Conservation (phyloP, 1,140 invertebrate genomes). For the Drosophila navojoa region DNA sequence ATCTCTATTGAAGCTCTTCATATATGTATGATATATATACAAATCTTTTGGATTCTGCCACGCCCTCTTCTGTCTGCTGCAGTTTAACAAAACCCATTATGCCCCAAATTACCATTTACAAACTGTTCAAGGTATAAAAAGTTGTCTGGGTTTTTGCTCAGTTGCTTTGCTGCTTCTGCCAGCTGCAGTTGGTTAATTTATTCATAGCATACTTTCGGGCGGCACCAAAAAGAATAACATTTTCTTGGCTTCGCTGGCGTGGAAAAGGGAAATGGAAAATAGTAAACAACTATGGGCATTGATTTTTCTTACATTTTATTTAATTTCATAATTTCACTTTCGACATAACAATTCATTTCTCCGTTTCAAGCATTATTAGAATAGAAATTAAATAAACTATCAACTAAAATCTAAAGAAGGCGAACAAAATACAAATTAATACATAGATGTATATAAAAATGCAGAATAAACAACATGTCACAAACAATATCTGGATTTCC, state of each 20-base stretch:
- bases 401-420: constrained; percentile 68
- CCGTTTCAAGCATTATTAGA: constrained; percentile 76
- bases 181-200: background rate
- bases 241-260: background rate
- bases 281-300: background rate
- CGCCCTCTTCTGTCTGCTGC: too few relatives aligned
- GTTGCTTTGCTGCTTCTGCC: background rate
- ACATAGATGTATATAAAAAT: constrained; percentile 68
- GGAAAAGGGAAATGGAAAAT: background rate
- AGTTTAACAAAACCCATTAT: too few relatives aligned
- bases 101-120: too few relatives aligned
- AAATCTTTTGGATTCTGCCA: too few relatives aligned
- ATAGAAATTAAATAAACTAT: constrained; percentile 81
- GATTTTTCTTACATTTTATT: constrained; percentile 77
- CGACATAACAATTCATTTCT: constrained; percentile 81
- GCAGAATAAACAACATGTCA: constrained; percentile 83
- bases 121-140: too few relatives aligned
- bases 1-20: too few relatives aligned
- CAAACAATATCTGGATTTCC: constrained; percentile 54
- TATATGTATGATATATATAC: too few relatives aligned
- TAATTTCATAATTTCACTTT: constrained; percentile 76
- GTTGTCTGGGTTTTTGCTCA: background rate
- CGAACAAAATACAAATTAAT: constrained; percentile 73
- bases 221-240: background rate
- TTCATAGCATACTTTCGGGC: constrained; percentile 49